Conservation (phyloP, 2,797 vertebrate genomes). For the Acropternis orthonyx region DNA sequence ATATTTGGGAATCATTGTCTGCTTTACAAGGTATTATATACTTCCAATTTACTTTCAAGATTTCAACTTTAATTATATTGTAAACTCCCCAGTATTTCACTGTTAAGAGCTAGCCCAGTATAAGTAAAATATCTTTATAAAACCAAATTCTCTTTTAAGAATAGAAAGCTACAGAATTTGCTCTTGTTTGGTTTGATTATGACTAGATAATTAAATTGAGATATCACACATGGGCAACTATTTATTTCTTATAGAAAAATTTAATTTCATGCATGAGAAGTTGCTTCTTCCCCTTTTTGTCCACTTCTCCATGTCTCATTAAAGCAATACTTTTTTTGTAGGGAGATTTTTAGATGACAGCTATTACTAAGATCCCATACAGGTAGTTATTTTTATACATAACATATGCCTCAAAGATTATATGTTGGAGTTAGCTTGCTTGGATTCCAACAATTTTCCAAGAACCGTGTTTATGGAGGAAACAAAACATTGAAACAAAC, state of each 20-base stretch:
- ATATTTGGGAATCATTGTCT: constrained; percentile 11
- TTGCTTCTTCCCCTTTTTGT: constrained; percentile 14
- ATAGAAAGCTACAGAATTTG: not conserved
- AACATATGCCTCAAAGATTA: not conserved
- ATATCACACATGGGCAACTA: not conserved
- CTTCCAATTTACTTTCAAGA: not conserved
- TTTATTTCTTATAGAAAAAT: constrained; percentile 27
- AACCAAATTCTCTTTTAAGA: not conserved
- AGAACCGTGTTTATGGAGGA: not conserved
- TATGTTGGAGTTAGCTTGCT: not conserved
- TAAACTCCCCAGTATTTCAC: constrained; percentile 13
- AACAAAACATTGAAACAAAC: not conserved
- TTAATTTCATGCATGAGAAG: constrained; percentile 41
- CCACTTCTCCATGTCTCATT: not conserved
- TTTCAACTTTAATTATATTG: constrained; percentile 36
- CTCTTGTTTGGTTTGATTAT: not conserved
- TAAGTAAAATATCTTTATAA: not conserved
- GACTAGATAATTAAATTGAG: constrained; percentile 15
- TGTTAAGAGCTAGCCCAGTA: not conserved
- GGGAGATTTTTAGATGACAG: not conserved
- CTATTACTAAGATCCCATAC: not conserved
- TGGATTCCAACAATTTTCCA: not conserved
- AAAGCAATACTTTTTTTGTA: not conserved
- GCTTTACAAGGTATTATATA: not conserved
- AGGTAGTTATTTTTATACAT: not conserved